Base-by-base conservation (phyloP, 2,113 vertebrate species). In the Sebastes schlegelii region DNA sequence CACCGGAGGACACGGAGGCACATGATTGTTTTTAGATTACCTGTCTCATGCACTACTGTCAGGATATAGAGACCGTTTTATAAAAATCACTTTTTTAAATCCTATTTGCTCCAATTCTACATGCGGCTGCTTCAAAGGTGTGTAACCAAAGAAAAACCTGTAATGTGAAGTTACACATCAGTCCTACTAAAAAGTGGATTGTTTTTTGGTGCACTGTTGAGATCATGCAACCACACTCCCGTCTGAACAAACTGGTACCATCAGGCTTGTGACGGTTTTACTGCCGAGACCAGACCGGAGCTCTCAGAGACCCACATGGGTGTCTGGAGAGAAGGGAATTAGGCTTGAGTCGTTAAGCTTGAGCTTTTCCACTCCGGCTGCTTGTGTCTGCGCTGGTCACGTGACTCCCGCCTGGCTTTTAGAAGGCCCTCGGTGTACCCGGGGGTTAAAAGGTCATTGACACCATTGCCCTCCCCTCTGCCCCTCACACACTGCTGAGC, bases 381-480 rank as follows among this genome's bases (percentile, higher is more conserved):
- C 76, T 55, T 49, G 80, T 40, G 70, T 82, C 77, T 85, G 77
- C 0, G 4, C 75, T 19, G 68, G 67, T 86, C 90, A 88, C 54
- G 19, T 90, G 89, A 82, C 75, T 48, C 72, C 64, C 5, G 26
- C 13, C 61, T 52, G 64, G 72, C 78, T 86, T 86, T 72, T 49
- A 57, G 77, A 79, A 70, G 51, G 34, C 63, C 51, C 71, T 86
- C 40, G 43, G 42, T 34, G 9, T 79, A 68, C 71, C 52, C 5
- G 2, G 58, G 42, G 88, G 78, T 85, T 21, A 87, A 89, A 90
- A 89, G 91, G 92, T 93, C 91, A 84, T 1, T 21, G 88, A 77
- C 82, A 80, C 74, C 19, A 34, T 66, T 49, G 51, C 40, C 2
- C 74, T 73, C 67, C 63, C 6, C 72, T 55, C 43, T 57, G 73